Conservation (phyloP, 1,140 invertebrate species). For the Diploscapter pachys region DNA sequence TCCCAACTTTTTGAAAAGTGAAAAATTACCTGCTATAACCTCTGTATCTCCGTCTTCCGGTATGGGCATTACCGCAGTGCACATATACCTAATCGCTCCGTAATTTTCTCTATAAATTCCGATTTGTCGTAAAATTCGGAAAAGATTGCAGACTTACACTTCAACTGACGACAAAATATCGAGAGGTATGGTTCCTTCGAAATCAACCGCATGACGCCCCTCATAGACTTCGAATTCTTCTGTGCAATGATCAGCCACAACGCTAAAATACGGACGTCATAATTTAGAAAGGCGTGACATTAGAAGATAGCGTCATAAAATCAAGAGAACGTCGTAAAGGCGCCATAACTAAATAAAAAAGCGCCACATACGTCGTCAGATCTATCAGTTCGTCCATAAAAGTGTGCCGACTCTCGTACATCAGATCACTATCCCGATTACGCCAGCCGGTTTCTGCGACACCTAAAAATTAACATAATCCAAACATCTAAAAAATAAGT, state of each 20-base stretch:
- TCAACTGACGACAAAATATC: neutral
- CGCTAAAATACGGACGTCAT: slow-evolving; percentile 1
- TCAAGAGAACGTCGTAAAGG: neutral
- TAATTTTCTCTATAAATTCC: slow-evolving; percentile 12
- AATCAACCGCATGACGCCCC: slow-evolving; percentile 20
- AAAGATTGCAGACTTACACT: no score
- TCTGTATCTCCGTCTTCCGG: slow-evolving; percentile 30
- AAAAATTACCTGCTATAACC: slow-evolving; percentile 17
- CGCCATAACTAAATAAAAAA: neutral
- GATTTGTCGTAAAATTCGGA: no score
- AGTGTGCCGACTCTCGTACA: slow-evolving; percentile 28
- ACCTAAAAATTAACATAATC: no score
- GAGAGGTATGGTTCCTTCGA: slow-evolving; percentile 15
- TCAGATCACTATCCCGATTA: slow-evolving; percentile 18
- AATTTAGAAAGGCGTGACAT: neutral
- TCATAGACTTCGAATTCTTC: slow-evolving; percentile 24
- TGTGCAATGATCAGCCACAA: slow-evolving; percentile 23
- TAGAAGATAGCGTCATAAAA: neutral
- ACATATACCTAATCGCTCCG: slow-evolving; percentile 29
- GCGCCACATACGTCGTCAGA: slow-evolving; percentile 23
- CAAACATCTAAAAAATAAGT: no score
- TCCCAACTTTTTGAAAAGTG: neutral
- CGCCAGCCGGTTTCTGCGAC: slow-evolving; percentile 33
- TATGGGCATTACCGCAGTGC: slow-evolving; percentile 29
- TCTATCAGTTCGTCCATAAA: slow-evolving; percentile 30